A percentile compares a stretch with the other conserved stretches of the same genome.
phyloP scores from a whole-genome alignment of 2,113 vertebrate genomes.

The Xiphias gladius region DNA sequence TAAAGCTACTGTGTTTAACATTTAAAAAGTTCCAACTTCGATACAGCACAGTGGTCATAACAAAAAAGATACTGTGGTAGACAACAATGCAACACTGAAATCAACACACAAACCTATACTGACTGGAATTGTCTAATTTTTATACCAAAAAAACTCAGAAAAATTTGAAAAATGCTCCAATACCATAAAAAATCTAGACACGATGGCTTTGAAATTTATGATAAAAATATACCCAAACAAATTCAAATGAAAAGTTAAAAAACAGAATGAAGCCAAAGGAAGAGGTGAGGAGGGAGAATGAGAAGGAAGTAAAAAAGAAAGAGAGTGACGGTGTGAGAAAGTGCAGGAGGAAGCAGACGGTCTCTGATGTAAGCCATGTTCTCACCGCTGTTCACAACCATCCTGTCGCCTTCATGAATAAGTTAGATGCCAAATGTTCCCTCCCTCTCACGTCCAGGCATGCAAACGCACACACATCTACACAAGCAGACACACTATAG shows the following conservation, averaged over 20 bases:
- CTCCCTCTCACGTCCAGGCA: conserved; percentile 57
- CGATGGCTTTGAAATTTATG: not conserved
- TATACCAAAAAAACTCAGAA: not conserved
- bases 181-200: not conserved
- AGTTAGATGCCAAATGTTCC: conserved; percentile 78
- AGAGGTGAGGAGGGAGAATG: conserved; percentile 2
- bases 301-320: conserved; percentile 47
- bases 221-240: not conserved
- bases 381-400: conserved; percentile 71
- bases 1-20: too few species aligned
- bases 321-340: conserved; percentile 63
- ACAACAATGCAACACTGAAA: too few species aligned
- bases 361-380: conserved; percentile 78
- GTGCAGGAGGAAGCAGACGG: conserved; percentile 67
- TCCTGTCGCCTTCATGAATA: conserved; percentile 80
- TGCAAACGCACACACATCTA: conserved; percentile 13
- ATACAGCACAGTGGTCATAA: too few species aligned
- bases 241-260: not conserved
- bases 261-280: not conserved
- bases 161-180: not conserved
- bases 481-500: conserved; percentile 20
- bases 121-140: not conserved
- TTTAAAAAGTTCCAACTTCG: too few species aligned
- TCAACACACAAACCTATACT: not conserved
- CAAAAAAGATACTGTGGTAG: too few species aligned